These are phyloP conservation scores for Drosophila nannoptera DNA, from an alignment of 1,140 invertebrate species.

Conservation along the genomic window DNA sequence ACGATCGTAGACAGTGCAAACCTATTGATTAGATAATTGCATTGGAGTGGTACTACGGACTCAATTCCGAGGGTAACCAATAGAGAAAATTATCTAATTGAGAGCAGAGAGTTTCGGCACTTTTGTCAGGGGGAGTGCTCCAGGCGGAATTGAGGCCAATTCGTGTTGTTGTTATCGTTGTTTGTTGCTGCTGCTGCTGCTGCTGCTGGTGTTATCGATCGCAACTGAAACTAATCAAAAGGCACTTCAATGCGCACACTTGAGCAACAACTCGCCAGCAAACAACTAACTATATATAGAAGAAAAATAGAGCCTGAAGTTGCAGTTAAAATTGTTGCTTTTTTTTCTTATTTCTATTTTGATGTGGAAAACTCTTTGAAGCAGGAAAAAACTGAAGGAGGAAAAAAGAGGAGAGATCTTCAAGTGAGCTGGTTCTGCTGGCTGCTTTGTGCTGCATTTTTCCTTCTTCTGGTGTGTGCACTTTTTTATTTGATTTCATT, in stretches of 20 bases:
- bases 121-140: slow-evolving; percentile 27
- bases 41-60: slow-evolving; percentile 10
- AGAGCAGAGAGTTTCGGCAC: slow-evolving; percentile 19
- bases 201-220: too few relatives aligned
- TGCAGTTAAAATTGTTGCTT: slow-evolving; percentile 37
- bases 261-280: slow-evolving; percentile 39
- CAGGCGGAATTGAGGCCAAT: slow-evolving; percentile 58
- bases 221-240: slow-evolving; percentile 60
- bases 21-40: slow-evolving; percentile 75
- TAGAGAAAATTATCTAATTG: slow-evolving; percentile 33
- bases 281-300: slow-evolving; percentile 62
- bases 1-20: slow-evolving; percentile 60
- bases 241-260: slow-evolving; percentile 58
- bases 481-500: slow-evolving; percentile 75
- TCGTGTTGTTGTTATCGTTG: slow-evolving; percentile 15
- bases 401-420: slow-evolving; percentile 37
- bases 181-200: too few relatives aligned
- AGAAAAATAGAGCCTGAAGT: slow-evolving; percentile 44
- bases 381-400: not conserved
- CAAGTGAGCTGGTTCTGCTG: slow-evolving; percentile 32
- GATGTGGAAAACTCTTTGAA: slow-evolving; percentile 10
- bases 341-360: not conserved
- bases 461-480: slow-evolving; percentile 25
- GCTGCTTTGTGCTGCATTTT: slow-evolving; percentile 11
- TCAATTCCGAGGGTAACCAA: slow-evolving; percentile 3